Conservation (phyloP, 1,140 invertebrate species). For the Notospermus geniculatus region DNA sequence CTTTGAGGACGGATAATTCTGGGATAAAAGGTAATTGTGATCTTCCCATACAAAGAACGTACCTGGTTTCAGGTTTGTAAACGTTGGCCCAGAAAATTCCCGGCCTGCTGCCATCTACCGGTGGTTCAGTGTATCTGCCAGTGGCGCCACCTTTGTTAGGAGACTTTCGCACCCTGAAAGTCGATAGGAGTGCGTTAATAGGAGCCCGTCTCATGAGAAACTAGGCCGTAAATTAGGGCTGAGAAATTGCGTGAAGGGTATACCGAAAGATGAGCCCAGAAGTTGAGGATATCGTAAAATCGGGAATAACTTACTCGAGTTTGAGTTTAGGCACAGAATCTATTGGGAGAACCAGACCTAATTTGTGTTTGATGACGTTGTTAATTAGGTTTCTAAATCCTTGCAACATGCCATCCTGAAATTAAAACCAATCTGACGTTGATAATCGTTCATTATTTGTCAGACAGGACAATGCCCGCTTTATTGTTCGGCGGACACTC, state of each 20-base stretch:
- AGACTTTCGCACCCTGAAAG: slow-evolving; percentile 2
- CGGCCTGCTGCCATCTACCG: slow-evolving; percentile 12
- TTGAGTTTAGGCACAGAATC: slow-evolving; percentile 20
- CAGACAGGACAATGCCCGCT: too few relatives aligned
- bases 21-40: neutral
- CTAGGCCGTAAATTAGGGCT: too few relatives aligned
- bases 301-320: slow-evolving; percentile 12
- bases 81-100: slow-evolving; percentile 18
- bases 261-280: too few relatives aligned
- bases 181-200: too few relatives aligned
- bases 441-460: too few relatives aligned
- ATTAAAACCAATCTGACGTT: too few relatives aligned
- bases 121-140: neutral
- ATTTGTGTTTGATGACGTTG: slow-evolving; percentile 43
- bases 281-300: too few relatives aligned
- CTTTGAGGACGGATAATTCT: too few relatives aligned
- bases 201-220: too few relatives aligned
- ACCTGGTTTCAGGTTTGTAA: slow-evolving; percentile 20
- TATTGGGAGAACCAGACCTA: slow-evolving; percentile 17
- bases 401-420: slow-evolving; percentile 42
- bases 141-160: neutral
- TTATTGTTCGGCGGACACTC: too few relatives aligned
- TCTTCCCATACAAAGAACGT: slow-evolving; percentile 24
- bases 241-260: too few relatives aligned
- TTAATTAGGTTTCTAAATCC: slow-evolving; percentile 45